Conservation (phyloP, 2,113 vertebrate genomes). For the Anthoscopus minutus region DNA sequence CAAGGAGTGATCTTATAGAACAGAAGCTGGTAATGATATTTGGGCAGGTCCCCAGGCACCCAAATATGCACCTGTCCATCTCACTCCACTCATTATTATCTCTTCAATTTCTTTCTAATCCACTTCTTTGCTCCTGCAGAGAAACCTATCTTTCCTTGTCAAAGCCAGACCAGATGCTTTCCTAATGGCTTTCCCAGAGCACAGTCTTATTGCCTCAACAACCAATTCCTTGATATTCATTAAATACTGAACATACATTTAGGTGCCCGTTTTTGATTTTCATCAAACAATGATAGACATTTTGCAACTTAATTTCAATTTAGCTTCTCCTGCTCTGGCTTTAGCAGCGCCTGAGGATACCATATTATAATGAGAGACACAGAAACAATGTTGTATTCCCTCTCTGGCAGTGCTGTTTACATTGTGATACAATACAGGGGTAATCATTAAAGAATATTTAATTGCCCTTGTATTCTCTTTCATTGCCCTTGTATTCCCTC, state of each 20-base stretch:
- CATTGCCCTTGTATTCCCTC: neutral
- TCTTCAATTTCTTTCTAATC: neutral
- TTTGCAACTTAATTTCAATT: neutral
- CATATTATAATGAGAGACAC: neutral
- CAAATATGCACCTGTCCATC: neutral
- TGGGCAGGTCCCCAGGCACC: neutral
- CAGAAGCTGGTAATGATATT: neutral
- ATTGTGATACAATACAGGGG: neutral
- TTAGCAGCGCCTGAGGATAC: neutral
- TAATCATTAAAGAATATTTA: neutral
- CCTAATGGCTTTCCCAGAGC: neutral
- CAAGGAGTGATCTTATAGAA: neutral
- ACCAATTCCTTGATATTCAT: neutral
- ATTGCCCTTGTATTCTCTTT: neutral
- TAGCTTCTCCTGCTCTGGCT: neutral
- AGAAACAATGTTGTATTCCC: neutral
- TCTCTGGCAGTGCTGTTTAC: neutral
- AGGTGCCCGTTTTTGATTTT: neutral
- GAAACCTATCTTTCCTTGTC: neutral
- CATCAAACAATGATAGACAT: neutral
- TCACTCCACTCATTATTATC: rapidly evolving
- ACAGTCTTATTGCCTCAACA: neutral
- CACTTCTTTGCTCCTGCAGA: neutral
- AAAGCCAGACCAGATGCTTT: neutral
- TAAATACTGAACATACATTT: neutral